phyloP scores from a whole-genome alignment of 2,888 invertebrate species.

The Heliconius erato region DNA sequence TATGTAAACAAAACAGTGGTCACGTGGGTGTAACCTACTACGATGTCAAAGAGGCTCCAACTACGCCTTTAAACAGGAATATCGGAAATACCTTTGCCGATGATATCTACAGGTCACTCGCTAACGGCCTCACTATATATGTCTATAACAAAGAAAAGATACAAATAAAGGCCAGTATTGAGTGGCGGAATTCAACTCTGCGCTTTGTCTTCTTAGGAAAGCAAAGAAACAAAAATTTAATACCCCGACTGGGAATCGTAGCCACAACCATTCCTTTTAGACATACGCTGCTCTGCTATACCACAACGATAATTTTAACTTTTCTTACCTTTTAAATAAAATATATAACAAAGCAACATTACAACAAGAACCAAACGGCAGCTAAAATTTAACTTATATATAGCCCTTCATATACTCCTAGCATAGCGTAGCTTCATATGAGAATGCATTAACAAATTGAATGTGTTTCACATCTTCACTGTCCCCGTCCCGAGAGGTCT shows the following conservation, averaged over 20 bases:
- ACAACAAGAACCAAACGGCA: not conserved
- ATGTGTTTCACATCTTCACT: constrained; percentile 6
- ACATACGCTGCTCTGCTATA: not conserved
- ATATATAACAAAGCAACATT: not conserved
- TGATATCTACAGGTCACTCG: not conserved
- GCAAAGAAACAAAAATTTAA: not conserved
- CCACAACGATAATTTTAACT: not conserved
- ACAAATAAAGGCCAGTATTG: no score
- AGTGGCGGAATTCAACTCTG: not conserved
- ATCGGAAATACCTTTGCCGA: not conserved
- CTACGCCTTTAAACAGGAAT: not conserved
- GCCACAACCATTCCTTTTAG: not conserved
- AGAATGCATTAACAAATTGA: constrained; percentile 35
- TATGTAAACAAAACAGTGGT: not conserved
- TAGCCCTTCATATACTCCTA: not conserved
- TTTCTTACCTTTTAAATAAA: not conserved
- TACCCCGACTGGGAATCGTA: not conserved
- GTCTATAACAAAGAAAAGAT: not conserved
- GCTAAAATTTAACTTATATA: constrained; percentile 9
- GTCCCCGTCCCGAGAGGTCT: constrained; percentile 13
- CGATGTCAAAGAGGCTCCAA: not conserved
- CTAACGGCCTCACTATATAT: not conserved
- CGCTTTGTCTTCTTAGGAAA: not conserved
- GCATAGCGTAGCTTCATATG: constrained; percentile 23
- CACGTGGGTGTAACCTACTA: not conserved